These are phyloP conservation scores for Cyphomyrus plagiostoma DNA, from an alignment of 2,113 vertebrate genomes.

Conservation along the genomic window DNA sequence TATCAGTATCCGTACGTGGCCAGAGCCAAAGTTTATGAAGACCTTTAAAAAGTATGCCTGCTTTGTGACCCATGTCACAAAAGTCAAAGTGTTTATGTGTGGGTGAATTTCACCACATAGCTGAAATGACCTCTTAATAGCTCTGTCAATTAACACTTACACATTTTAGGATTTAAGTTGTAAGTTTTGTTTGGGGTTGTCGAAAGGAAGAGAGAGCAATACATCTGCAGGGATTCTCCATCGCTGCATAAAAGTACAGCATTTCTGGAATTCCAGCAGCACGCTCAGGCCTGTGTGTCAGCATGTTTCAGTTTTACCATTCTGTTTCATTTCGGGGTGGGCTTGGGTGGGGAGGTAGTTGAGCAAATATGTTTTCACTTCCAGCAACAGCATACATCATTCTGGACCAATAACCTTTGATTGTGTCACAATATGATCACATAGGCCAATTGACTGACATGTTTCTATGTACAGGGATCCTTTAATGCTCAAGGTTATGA, in stretches of 20 bases:
- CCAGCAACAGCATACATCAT: not conserved
- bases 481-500: not conserved
- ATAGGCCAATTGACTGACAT: not conserved
- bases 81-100: too few relatives aligned
- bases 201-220: not conserved
- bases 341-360: not conserved
- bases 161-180: too few relatives aligned
- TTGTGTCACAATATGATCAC: not conserved
- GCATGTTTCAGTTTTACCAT: not conserved
- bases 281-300: conserved; percentile 34
- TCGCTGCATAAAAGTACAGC: conserved; percentile 8
- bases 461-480: not conserved
- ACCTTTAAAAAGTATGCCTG: not conserved
- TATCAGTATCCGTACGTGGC: not conserved
- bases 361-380: not conserved
- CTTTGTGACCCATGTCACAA: not conserved
- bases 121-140: not conserved
- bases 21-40: not conserved
- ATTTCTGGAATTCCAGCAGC: conserved; percentile 34
- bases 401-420: not conserved
- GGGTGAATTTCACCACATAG: not conserved
- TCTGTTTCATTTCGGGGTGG: not conserved
- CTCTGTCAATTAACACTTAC: not conserved
- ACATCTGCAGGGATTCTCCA: not conserved
- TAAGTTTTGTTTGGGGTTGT: not conserved